Evolutionary conservation across 2,888 invertebrate species (phyloP).

Genomic region (Rugalucina vietnamica): DNA sequence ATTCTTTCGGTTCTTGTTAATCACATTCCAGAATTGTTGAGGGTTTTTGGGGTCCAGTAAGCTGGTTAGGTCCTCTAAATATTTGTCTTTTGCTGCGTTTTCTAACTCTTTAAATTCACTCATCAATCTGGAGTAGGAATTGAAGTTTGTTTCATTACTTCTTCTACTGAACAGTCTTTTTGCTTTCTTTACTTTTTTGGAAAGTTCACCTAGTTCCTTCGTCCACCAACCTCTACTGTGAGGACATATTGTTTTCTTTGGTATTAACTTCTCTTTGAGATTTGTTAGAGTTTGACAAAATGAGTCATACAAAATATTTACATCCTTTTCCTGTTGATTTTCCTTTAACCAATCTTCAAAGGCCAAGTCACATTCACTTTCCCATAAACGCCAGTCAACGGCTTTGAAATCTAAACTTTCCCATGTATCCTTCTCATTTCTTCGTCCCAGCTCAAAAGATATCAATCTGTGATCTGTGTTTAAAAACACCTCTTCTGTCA

Average conservation of each 20-base stretch:
- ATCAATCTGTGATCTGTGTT: background rate
- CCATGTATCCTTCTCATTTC: background rate
- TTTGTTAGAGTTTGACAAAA: background rate
- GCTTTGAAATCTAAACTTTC: background rate
- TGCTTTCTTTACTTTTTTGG: background rate
- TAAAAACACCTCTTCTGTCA: background rate
- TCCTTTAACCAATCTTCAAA: background rate
- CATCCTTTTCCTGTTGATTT: background rate
- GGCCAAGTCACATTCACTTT: background rate
- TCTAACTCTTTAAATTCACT: background rate
- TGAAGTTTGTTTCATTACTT: background rate
- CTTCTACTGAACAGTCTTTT: background rate
- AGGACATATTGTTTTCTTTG: background rate
- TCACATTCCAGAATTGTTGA: constrained; percentile 9
- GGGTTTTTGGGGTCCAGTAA: background rate
- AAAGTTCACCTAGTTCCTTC: background rate
- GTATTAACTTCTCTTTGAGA: background rate
- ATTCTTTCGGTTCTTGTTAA: background rate
- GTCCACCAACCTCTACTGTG: background rate
- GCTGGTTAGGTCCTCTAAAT: background rate
- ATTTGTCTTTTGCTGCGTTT: background rate
- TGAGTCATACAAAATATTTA: background rate
- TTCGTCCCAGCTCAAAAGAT: background rate
- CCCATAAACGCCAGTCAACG: background rate
- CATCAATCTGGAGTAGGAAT: background rate